A percentile compares a stretch with the other conserved stretches of the same genome.
Evolutionary conservation across 1,140 invertebrate genomes (phyloP).

Genomic region (Lepidurus packardi): DNA sequence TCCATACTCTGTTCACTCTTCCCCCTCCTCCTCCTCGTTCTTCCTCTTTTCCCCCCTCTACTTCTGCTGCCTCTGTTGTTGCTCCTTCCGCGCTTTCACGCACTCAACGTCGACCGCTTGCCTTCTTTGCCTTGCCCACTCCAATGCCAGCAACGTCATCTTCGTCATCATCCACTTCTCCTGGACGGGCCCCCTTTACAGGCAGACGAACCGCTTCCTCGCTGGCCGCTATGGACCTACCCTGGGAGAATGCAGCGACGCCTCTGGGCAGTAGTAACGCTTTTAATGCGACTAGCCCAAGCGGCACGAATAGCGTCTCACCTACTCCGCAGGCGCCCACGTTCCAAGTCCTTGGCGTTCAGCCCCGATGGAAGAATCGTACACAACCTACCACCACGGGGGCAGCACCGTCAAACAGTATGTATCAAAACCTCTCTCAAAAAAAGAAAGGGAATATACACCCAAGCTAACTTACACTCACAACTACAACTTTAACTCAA

Average conservation of each 20-base stretch:
- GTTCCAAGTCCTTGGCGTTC: conserved; percentile 1
- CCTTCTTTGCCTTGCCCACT: conserved; percentile 13
- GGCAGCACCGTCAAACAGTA: conserved; percentile 8
- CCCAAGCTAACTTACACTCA: neutral
- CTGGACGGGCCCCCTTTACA: neutral
- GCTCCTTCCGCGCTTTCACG: neutral
- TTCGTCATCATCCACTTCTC: neutral
- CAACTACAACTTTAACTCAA: neutral
- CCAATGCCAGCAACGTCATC: neutral
- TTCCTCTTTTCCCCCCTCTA: neutral
- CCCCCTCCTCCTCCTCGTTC: neutral
- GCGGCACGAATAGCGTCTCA: neutral
- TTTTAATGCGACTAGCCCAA: neutral
- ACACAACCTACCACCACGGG: neutral
- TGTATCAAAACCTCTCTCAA: neutral
- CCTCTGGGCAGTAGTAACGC: neutral
- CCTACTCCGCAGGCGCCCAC: neutral
- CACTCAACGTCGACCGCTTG: conserved; percentile 20
- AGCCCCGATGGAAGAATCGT: conserved; percentile 1
- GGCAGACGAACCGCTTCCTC: neutral
- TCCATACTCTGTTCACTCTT: neutral
- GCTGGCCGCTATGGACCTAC: neutral
- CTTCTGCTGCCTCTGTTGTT: neutral
- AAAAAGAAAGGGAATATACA: conserved; percentile 28
- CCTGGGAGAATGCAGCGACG: neutral